A percentile compares a stretch with the other conserved stretches of the same genome.
phyloP scores from a whole-genome alignment of 2,888 invertebrate species.

The Venusia cambrica region DNA sequence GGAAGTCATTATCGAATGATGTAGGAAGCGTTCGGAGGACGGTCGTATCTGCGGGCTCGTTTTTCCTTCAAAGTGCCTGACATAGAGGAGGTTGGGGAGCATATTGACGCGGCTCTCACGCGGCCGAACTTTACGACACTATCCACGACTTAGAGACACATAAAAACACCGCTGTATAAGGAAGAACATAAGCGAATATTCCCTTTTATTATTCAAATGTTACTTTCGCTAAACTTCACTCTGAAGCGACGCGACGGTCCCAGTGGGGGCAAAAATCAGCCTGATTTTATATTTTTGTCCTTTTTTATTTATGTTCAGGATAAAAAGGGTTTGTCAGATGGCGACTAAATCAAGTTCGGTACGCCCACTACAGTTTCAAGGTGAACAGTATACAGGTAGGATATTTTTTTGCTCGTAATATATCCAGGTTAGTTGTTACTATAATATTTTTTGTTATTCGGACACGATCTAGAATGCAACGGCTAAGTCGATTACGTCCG shows the following conservation, averaged over 20 bases:
- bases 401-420: conserved; percentile 48
- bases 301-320: conserved; percentile 75
- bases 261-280: conserved; percentile 56
- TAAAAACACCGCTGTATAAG: conserved; percentile 49
- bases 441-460: conserved; percentile 20
- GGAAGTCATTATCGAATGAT: conserved; percentile 76
- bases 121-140: conserved; percentile 47
- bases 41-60: conserved; percentile 24
- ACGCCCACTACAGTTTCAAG: conserved; percentile 71
- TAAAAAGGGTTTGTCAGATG: conserved; percentile 78
- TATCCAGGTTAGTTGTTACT: conserved; percentile 39
- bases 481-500: conserved; percentile 47
- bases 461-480: conserved; percentile 46
- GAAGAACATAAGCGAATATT: conserved; percentile 56
- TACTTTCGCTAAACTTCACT: conserved; percentile 66
- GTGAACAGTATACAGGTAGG: conserved; percentile 63
- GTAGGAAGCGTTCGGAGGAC: conserved; percentile 65
- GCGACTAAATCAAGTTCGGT: conserved; percentile 74
- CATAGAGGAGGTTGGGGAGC: conserved; percentile 33
- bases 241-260: conserved; percentile 55
- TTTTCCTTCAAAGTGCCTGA: conserved; percentile 27
- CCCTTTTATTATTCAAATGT: conserved; percentile 69
- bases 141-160: conserved; percentile 40
- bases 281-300: conserved; percentile 62
- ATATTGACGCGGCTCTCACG: conserved; percentile 41